Evolutionary conservation across 64 coral and sea anemone species (phyloP), one percentile per base, ranked within the genome.

Genomic region (Montipora foliosa): DNA sequence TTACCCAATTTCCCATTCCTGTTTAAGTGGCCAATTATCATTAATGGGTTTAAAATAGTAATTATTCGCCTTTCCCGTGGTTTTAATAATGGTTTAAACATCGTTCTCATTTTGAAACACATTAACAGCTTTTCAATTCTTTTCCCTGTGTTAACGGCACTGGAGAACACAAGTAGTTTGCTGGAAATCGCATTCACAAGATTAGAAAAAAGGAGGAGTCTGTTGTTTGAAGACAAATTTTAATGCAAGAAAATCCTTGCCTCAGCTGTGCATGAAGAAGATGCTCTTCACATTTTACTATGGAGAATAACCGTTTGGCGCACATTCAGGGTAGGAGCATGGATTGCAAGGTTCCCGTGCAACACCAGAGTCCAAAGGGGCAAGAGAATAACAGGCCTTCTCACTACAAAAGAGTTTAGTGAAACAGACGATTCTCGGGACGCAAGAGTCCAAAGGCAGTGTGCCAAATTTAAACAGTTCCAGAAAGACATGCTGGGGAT

Each of bases 141-240:
- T 37, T 88, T 21, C 67, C 89, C 77, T 94, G 92, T 64, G 89
- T 94, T n/a, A 88, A 17, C 84, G 92, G 1, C 29, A 55, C 25
- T 8, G 60, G 60, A 25, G 61, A 73, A 0, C 81, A 89, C 76
- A 94, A 83, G 64, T 77, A 89, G 55, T 89, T 90, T 62, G 79
- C 84, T 11, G 79, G 51, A 5, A 84, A 95, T 79, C 88, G 80
- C 15, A 81, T 95, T 2, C 2, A 7, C 19, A 67, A 94, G 17
- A 84, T 94, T n/a, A 50, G 68, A 55, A 49, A 78, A 6, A 90
- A 90, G 21, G 20, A 52, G 53, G 79, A 37, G 29, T 37, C 83
- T 21, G 79, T 90, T 9, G 53, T 75, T 12, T 95, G 93, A 48
- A 73, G 80, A 11, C 87, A 85, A 49, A 58, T 95, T 4, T 37